Conservation (phyloP, 2,888 invertebrate species). For the Mesorhabditis belari region DNA sequence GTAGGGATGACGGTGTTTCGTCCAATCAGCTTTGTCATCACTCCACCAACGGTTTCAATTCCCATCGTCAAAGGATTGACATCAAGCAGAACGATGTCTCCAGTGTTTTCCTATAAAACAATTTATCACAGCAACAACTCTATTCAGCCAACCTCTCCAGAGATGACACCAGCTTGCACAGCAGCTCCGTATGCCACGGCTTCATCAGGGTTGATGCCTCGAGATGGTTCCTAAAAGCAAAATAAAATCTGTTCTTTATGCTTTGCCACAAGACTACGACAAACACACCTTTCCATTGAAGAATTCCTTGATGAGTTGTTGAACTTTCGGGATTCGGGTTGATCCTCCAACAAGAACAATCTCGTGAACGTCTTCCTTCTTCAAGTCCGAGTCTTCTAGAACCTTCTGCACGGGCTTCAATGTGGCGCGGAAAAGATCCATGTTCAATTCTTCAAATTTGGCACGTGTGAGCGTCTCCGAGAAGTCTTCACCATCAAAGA, state of each 20-base stretch:
- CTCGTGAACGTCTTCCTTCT: slow-evolving; percentile 95
- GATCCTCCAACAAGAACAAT: slow-evolving; percentile 98
- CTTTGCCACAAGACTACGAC: no score
- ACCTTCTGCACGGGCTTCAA: slow-evolving; percentile 84
- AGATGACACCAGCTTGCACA: slow-evolving; percentile 93
- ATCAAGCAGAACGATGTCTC: slow-evolving; percentile 88
- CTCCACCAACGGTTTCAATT: slow-evolving; percentile 98
- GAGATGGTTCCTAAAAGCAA: slow-evolving; percentile 93
- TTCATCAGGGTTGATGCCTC: slow-evolving; percentile 69
- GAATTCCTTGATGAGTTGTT: slow-evolving; percentile 63
- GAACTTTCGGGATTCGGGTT: slow-evolving; percentile 96
- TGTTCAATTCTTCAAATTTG: slow-evolving; percentile 66
- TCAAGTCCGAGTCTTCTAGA: slow-evolving; percentile 93
- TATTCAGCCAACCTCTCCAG: slow-evolving; percentile 70
- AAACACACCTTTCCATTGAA: slow-evolving; percentile 95
- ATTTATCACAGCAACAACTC: background rate
- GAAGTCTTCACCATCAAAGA: slow-evolving; percentile 97
- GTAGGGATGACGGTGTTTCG: slow-evolving; percentile 98
- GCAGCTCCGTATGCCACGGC: slow-evolving; percentile 91
- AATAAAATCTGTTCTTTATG: no score
- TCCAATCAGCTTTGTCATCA: slow-evolving; percentile 97
- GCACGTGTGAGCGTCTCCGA: slow-evolving; percentile 93
- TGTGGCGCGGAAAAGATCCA: slow-evolving; percentile 69
- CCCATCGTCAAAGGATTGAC: slow-evolving; percentile 98
- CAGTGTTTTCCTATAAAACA: slow-evolving; percentile 59